A percentile compares a stretch with the other conserved stretches of the same genome.
phyloP scores from a whole-genome alignment of 1,140 invertebrate genomes.

The Rhagoletis zephyria region DNA sequence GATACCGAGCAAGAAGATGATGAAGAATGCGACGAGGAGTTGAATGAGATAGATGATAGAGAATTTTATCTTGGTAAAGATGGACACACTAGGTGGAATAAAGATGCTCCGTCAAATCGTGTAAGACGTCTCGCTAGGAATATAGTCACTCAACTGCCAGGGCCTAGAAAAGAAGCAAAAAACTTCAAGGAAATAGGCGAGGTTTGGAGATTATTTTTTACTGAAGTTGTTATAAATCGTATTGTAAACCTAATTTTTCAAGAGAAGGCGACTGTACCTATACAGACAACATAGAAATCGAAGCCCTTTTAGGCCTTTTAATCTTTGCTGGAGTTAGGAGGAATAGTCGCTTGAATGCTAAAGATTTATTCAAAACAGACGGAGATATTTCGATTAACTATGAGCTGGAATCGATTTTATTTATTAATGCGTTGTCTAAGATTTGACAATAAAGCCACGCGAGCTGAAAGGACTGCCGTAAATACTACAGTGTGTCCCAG shows the following conservation, averaged over 20 bases:
- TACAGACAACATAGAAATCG: slow-evolving; percentile 35
- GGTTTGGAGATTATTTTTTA: slow-evolving; percentile 56
- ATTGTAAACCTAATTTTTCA: slow-evolving; percentile 54
- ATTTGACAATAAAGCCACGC: slow-evolving; percentile 61
- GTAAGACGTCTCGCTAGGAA: neutral
- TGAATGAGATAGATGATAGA: neutral
- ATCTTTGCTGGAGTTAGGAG: slow-evolving; percentile 24
- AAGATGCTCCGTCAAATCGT: neutral
- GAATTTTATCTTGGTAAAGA: neutral
- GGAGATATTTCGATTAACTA: neutral
- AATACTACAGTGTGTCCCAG: slow-evolving; percentile 65
- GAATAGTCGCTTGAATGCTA: neutral
- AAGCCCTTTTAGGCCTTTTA: slow-evolving; percentile 48
- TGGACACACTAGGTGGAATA: neutral
- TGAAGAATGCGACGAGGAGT: neutral
- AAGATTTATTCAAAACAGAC: slow-evolving; percentile 34
- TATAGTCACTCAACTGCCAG: neutral
- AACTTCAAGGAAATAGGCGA: neutral
- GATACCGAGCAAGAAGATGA: no score
- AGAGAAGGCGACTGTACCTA: neutral
- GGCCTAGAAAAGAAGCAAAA: neutral
- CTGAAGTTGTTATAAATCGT: slow-evolving; percentile 58
- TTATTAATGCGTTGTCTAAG: slow-evolving; percentile 57
- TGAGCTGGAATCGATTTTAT: slow-evolving; percentile 52
- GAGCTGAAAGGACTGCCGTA: slow-evolving; percentile 56